Percentiles rank a stretch among this genome's conserved stretches.
Conservation (phyloP, 2,888 invertebrate genomes). For the Conomelus anceps region DNA sequence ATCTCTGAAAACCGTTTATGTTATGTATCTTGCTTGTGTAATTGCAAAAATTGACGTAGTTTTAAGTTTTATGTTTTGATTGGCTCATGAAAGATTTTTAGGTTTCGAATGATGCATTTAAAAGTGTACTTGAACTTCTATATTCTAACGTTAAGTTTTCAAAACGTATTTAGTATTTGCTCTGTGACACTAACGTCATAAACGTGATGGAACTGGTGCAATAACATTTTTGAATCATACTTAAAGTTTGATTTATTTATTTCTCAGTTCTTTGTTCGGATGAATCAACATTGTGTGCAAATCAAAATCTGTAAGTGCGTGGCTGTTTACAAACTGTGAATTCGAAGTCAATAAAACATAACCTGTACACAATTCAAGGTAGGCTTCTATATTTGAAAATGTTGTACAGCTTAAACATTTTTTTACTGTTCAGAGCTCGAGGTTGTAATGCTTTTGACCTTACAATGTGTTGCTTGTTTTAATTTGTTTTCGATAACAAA, state of each 20-base stretch:
- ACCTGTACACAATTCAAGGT: not conserved
- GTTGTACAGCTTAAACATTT: no score
- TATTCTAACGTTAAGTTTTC: not conserved
- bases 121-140: not conserved
- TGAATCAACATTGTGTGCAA: not conserved
- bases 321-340: not conserved
- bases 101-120: not conserved
- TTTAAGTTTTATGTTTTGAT: not conserved
- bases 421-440: not conserved
- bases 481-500: not conserved
- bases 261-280: not conserved
- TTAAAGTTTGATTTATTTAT: not conserved
- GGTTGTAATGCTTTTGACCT: not conserved
- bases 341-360: not conserved
- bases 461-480: not conserved
- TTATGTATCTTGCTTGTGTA: not conserved
- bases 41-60: not conserved
- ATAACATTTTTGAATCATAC: not conserved
- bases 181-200: not conserved
- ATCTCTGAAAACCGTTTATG: not conserved
- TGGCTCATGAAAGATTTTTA: not conserved
- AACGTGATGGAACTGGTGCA: not conserved
- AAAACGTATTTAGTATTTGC: not conserved
- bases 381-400: not conserved
- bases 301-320: not conserved